These are phyloP conservation scores for Phoeniculus purpureus DNA, from an alignment of 2,797 vertebrate species.

Conservation along the genomic window DNA sequence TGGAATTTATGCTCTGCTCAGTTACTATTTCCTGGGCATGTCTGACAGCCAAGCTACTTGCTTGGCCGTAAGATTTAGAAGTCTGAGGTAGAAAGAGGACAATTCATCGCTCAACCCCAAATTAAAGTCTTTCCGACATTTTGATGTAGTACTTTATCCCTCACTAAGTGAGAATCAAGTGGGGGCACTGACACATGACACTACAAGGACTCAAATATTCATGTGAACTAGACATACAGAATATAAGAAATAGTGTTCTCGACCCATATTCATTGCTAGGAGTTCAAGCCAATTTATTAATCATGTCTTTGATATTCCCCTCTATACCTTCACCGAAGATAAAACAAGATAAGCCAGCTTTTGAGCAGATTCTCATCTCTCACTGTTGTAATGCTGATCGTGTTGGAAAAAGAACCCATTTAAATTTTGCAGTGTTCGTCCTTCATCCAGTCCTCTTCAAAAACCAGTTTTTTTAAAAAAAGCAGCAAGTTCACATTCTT, in stretches of 20 bases:
- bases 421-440: background rate
- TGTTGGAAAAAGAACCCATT: background rate
- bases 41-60: background rate
- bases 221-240: background rate
- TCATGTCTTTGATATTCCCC: background rate
- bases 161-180: background rate
- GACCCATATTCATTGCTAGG: background rate
- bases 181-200: constrained; percentile 2
- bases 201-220: constrained; percentile 10
- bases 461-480: background rate
- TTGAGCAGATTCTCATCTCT: background rate
- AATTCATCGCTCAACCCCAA: background rate
- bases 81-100: background rate
- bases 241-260: background rate
- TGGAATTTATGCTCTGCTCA: background rate
- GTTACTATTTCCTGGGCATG: background rate
- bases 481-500: background rate
- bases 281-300: background rate
- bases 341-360: background rate
- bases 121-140: background rate
- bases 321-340: background rate
- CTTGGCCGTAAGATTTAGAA: background rate
- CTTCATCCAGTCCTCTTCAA: background rate
- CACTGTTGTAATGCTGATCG: background rate
- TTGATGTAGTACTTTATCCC: background rate